Conservation (phyloP, 2,888 invertebrate species). For the Tachystola acroxantha region DNA sequence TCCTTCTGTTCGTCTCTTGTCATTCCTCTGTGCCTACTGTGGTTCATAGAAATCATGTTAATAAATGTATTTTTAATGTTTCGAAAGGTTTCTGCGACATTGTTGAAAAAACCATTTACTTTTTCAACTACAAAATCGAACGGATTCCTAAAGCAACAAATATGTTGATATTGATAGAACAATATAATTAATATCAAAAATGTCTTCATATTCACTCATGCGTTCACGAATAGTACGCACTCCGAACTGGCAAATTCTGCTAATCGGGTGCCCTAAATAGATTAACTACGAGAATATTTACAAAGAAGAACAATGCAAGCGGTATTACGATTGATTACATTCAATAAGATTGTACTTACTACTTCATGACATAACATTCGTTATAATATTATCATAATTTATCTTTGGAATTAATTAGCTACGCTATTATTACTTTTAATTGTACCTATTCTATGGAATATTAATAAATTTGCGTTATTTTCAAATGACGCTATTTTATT, state of each 20-base stretch:
- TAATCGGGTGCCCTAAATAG: constrained; percentile 8
- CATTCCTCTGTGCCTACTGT: not conserved
- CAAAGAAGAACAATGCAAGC: constrained; percentile 16
- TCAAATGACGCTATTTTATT: too few relatives aligned
- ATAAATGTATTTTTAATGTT: constrained; percentile 19
- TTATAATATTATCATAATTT: too few relatives aligned
- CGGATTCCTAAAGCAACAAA: constrained; percentile 21
- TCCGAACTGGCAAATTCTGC: not conserved
- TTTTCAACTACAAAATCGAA: constrained; percentile 23
- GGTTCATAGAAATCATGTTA: constrained; percentile 7
- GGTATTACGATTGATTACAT: too few relatives aligned
- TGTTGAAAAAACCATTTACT: constrained; percentile 23
- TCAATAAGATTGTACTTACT: too few relatives aligned
- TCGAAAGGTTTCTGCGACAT: constrained; percentile 21
- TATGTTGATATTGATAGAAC: constrained; percentile 19
- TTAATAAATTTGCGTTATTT: too few relatives aligned
- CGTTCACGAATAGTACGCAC: constrained; percentile 1
- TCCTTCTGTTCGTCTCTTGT: constrained; percentile 3
- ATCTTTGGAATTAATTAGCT: too few relatives aligned
- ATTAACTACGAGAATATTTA: constrained; percentile 8
- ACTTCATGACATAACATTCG: too few relatives aligned
- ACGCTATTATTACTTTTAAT: too few relatives aligned
- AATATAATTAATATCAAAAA: constrained; percentile 17
- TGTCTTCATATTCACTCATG: constrained; percentile 18
- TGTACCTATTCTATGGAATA: too few relatives aligned